phyloP scores from a whole-genome alignment of 64 coral and sea anemone species.

The Dendrophyllia cribrosa region DNA sequence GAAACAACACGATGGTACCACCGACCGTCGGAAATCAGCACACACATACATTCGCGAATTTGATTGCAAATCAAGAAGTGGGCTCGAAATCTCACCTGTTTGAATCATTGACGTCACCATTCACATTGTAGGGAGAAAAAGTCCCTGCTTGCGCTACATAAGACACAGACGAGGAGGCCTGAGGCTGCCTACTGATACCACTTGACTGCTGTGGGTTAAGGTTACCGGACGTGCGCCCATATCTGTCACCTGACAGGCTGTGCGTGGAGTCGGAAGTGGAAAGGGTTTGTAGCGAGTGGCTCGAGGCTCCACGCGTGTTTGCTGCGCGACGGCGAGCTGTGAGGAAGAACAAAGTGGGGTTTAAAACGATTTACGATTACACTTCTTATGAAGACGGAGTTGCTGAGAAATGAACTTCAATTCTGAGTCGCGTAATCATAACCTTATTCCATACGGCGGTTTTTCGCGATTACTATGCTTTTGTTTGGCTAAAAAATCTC shows the following conservation, averaged over 20 bases:
- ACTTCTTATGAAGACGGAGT: neutral
- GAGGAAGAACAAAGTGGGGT: neutral
- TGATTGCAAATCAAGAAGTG: too few species aligned
- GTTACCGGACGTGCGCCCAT: slow-evolving; percentile 52
- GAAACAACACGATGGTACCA: too few species aligned
- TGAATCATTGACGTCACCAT: slow-evolving; percentile 5
- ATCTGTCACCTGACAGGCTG: slow-evolving; percentile 49
- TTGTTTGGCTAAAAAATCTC: neutral
- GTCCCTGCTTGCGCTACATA: slow-evolving; percentile 67
- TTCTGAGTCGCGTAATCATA: too few species aligned
- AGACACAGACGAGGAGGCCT: slow-evolving; percentile 75
- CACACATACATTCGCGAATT: too few species aligned
- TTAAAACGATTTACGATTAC: too few species aligned
- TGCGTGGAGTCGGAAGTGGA: slow-evolving; percentile 57
- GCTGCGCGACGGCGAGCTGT: slow-evolving; percentile 50
- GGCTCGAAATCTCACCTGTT: slow-evolving; percentile 6
- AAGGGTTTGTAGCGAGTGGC: slow-evolving; percentile 66
- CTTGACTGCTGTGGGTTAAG: slow-evolving; percentile 43
- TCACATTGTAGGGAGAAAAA: slow-evolving; percentile 24
- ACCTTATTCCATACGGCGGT: too few species aligned
- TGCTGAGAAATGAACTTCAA: too few species aligned
- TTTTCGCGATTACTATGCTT: neutral
- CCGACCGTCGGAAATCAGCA: too few species aligned
- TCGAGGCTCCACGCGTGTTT: slow-evolving; percentile 68
- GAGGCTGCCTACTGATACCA: slow-evolving; percentile 49